Conservation (phyloP, 2,888 invertebrate species). For the Phengaris arion region DNA sequence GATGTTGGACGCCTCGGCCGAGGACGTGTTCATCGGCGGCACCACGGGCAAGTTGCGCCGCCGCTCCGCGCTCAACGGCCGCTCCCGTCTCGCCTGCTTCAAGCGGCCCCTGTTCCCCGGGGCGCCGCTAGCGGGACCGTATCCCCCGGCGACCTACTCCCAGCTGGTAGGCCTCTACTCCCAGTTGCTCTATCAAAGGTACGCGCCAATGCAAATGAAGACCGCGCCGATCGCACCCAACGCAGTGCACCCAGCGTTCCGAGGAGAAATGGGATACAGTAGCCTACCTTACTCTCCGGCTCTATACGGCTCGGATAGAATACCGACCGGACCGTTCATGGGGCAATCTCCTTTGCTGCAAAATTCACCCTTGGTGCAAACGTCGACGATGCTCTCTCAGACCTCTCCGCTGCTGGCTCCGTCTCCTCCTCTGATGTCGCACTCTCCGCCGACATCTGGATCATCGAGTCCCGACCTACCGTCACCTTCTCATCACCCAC, state of each 20-base stretch:
- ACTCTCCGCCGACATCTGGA: constrained; percentile 63
- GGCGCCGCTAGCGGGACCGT: constrained; percentile 79
- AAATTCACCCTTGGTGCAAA: constrained; percentile 47
- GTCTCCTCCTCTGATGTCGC: constrained; percentile 63
- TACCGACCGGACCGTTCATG: constrained; percentile 57
- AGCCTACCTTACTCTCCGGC: constrained; percentile 65
- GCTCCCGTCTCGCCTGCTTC: constrained; percentile 93
- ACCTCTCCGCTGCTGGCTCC: constrained; percentile 60
- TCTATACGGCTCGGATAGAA: constrained; percentile 56
- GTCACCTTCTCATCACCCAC: constrained; percentile 62
- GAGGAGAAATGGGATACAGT: constrained; percentile 66
- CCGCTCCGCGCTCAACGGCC: constrained; percentile 92
- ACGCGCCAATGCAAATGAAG: constrained; percentile 80
- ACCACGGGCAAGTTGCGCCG: constrained; percentile 96
- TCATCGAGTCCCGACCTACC: constrained; percentile 68
- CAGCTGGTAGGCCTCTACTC: constrained; percentile 80
- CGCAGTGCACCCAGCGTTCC: constrained; percentile 75
- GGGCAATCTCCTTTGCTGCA: constrained; percentile 56
- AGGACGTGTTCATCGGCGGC: constrained; percentile 99
- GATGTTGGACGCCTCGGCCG: constrained; percentile 99
- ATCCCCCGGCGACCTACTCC: constrained; percentile 79
- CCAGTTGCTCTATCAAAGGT: constrained; percentile 84
- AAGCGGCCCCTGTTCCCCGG: constrained; percentile 85
- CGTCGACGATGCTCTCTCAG: constrained; percentile 54
- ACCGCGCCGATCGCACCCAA: constrained; percentile 73